phyloP scores from a whole-genome alignment of 2,113 vertebrate genomes.

The Notarius lentiginosus region DNA sequence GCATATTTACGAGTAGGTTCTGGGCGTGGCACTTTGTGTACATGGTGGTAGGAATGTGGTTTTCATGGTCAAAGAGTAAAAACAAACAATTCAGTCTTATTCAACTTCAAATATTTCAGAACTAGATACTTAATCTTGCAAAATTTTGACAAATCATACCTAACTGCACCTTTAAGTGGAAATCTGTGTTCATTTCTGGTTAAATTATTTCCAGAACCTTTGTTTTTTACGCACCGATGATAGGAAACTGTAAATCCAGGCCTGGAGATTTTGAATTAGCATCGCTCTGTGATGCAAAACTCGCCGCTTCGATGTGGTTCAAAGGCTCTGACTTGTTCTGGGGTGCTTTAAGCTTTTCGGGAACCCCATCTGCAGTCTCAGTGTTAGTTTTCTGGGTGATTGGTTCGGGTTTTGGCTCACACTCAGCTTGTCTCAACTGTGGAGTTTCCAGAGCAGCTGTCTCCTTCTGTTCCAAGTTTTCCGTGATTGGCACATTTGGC shows the following conservation, averaged over 20 bases:
- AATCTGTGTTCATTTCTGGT: background rate
- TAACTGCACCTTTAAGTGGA: background rate
- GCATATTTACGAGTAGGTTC: background rate
- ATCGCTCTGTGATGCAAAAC: background rate
- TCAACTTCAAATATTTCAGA: background rate
- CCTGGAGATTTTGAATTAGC: background rate
- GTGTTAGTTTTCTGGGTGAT: background rate
- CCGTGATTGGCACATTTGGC: conserved; percentile 14
- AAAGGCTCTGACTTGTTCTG: conserved; percentile 2
- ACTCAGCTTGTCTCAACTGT: background rate
- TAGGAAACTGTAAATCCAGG: conserved; percentile 35
- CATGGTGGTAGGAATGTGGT: background rate
- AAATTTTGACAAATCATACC: background rate
- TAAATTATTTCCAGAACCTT: no score
- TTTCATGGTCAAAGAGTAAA: background rate
- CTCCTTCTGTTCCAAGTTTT: conserved; percentile 32
- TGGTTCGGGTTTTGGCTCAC: background rate
- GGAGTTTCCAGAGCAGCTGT: background rate
- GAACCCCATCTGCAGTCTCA: conserved; percentile 8
- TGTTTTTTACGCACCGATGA: conserved; percentile 56
- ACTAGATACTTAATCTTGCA: background rate
- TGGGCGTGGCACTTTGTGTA: background rate
- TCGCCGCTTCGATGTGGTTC: background rate
- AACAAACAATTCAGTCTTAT: background rate
- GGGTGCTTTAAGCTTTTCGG: conserved; percentile 6